Base-by-base conservation (phyloP, 2,888 invertebrate genomes). In the Cataglyphis albicans region DNA sequence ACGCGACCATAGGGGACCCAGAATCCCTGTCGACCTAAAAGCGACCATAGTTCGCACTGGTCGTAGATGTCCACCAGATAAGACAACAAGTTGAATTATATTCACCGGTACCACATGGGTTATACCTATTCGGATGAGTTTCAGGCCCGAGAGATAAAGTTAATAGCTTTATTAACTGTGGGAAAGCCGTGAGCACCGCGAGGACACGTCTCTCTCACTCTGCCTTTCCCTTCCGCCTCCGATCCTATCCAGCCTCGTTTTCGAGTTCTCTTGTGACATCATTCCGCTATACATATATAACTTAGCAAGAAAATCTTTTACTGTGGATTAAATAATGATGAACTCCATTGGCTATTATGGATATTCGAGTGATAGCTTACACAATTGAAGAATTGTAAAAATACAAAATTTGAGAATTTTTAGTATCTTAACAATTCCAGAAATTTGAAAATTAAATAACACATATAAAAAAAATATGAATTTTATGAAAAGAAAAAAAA, bases 131-230 rank as follows among this genome's bases (percentile, higher is more conserved):
- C 89, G 91, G 91, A 90, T 91, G 89, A 92, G 89, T 91, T 90
- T 90, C 89, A 81, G 87, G 84, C 82, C 81, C 70, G 83, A 92
- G 83, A 92, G 93, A 94, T 93, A 92, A 93, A 93, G 92, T 93
- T 93, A 94, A 93, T 94, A 93, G 93, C 92, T 94, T 93, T 93
- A 94, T 94, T 93, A 91, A 93, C 92, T 93, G 94, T 94, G 93
- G 93, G 93, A 94, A 94, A 90, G 84, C 81, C 68, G 74, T 55
- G 65, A 75, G 41, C 81, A 64, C 67, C 61, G n/a, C n/a, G 83
- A 73, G 78, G 75, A 74, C 78, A 65, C 48, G 68, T 82, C 64
- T 68, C 61, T 68, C 75, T 85, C 81, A 68, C 63, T 67, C 57
- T 44, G 35, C 18, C 38, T 38, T 55, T 73, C 32, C 41, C n/a